Percentiles rank a stretch among this genome's conserved stretches.
phyloP scores from a whole-genome alignment of 2,888 invertebrate genomes.

The Erpobdella octoculata region DNA sequence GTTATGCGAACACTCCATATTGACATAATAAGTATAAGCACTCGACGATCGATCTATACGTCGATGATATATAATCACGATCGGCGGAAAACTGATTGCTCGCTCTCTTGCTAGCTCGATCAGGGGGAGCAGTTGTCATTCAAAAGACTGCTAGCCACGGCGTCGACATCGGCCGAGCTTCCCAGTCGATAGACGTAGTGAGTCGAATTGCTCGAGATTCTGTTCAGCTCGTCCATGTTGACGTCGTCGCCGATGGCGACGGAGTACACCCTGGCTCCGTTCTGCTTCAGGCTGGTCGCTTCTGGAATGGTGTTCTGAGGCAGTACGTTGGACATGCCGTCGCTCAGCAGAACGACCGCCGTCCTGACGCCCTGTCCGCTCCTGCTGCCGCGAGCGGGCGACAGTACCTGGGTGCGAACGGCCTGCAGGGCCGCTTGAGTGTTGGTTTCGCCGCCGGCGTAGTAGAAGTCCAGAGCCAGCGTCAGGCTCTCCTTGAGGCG shows the following conservation, averaged over 20 bases:
- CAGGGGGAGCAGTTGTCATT: slow-evolving; percentile 11
- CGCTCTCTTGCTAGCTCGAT: no score
- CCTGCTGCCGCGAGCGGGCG: slow-evolving; percentile 23
- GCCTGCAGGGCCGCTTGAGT: slow-evolving; percentile 35
- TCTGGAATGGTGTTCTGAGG: slow-evolving; percentile 44
- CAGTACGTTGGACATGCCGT: slow-evolving; percentile 45
- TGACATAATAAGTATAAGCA: no score
- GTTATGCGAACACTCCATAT: no score
- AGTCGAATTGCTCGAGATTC: slow-evolving; percentile 28
- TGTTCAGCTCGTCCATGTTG: slow-evolving; percentile 33
- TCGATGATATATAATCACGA: no score
- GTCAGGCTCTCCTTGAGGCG: slow-evolving; percentile 33
- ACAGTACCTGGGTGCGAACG: slow-evolving; percentile 28
- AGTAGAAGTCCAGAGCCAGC: slow-evolving; percentile 35
- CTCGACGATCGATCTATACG: no score
- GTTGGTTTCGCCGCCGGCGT: slow-evolving; percentile 35
- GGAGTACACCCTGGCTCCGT: slow-evolving; percentile 32
- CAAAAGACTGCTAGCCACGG: neutral
- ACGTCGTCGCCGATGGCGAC: slow-evolving; percentile 34
- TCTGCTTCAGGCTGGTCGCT: slow-evolving; percentile 35
- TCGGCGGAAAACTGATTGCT: no score
- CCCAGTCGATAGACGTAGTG: slow-evolving; percentile 31
- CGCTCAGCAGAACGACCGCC: slow-evolving; percentile 44
- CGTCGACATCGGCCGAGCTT: slow-evolving; percentile 4
- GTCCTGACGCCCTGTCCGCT: slow-evolving; percentile 35